Base-by-base conservation (phyloP, 2,888 invertebrate species). In the Thereva unica region DNA sequence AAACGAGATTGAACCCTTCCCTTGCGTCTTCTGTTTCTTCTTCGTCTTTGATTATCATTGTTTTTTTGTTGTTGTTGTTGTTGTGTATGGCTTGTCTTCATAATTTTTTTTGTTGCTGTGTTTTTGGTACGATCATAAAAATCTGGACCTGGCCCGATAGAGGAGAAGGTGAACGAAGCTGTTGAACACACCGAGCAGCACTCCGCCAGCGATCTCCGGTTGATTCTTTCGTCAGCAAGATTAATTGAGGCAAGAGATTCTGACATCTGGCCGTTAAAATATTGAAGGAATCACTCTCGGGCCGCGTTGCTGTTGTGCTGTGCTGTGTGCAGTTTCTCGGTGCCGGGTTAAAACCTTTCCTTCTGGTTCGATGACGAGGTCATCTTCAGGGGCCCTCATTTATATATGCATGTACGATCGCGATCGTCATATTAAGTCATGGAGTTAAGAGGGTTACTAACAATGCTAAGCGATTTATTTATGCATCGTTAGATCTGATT, bases 401-500 rank as follows among this genome's bases (percentile, higher is more conserved):
- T 23, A 23, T 23, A 23, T 23, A 23, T 23, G 23, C 23, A 56
- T 67, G 56, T 41, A 57, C 38, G 42, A 63, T 54, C 40, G 41
- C 35, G 50, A 40, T 37, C 65, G 56, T 47, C 10, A 54, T 55
- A 54, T 55, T 44, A 59, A 66, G 66, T 59, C 54, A 54, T 44
- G 67, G 23, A 63, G 54, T 45, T 35, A 56, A 65, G 65, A 55
- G 65, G 54, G 55, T 54, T 47, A 37, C 23, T 23, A 23, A 23
- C 40, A 10, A 45, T 42, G 49, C 69, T 73, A 73, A 73, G 71
- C 73, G 72, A 72, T 73, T 73, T 73, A 72, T 72, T 72, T 72
- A 70, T 71, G 73, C 72, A 72, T 72, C 72, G 73, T 73, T 73
- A 71, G 71, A 71, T 71, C 69, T 70, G 71, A 72, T 72, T 72